These are phyloP conservation scores for Oxytorus armatus DNA, from an alignment of 2,888 invertebrate genomes.

Conservation along the genomic window DNA sequence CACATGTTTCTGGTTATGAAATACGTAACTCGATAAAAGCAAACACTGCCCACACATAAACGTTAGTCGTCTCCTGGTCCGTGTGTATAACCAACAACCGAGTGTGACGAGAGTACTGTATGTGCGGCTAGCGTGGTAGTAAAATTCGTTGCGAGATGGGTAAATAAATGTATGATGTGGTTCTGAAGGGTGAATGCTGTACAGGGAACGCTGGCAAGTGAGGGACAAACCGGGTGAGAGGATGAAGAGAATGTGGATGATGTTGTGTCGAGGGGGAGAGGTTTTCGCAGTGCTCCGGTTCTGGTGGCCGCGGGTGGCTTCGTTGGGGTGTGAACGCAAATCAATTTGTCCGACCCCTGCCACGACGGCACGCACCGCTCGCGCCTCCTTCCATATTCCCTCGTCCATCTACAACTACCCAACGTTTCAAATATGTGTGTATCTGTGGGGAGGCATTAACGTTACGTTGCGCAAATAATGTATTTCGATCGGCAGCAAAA, in stretches of 20 bases:
- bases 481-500: too few relatives aligned
- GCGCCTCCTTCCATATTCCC: conserved; percentile 49
- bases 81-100: background rate
- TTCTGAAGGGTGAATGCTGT: conserved; percentile 71
- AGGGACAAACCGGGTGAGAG: conserved; percentile 17
- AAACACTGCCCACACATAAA: conserved; percentile 81
- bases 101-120: background rate
- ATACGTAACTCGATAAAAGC: conserved; percentile 81
- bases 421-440: too few relatives aligned
- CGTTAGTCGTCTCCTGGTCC: too few relatives aligned
- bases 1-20: conserved; percentile 80
- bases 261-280: conserved; percentile 33
- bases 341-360: conserved; percentile 83
- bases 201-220: conserved; percentile 47
- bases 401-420: conserved; percentile 48
- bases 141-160: conserved; percentile 65
- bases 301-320: conserved; percentile 69
- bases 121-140: background rate
- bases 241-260: conserved; percentile 21
- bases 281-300: conserved; percentile 56
- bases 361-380: conserved; percentile 72
- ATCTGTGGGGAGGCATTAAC: too few relatives aligned
- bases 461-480: too few relatives aligned
- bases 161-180: conserved; percentile 73
- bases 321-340: conserved; percentile 84